These are phyloP conservation scores for Epirrhoe tristata DNA, from an alignment of 2,888 invertebrate genomes.

Conservation along the genomic window DNA sequence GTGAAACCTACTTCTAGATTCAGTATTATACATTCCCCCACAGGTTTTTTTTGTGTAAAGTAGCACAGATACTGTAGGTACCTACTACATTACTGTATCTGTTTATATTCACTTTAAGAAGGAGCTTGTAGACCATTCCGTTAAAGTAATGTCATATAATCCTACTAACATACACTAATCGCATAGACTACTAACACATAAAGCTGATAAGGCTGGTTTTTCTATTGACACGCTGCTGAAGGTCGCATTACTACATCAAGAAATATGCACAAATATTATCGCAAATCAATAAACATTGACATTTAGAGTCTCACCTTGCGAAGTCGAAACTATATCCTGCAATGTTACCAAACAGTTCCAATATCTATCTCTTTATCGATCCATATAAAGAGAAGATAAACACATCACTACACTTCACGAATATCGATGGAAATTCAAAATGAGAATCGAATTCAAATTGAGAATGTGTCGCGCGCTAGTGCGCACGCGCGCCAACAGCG, in stretches of 20 bases:
- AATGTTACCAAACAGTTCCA: slow-evolving; percentile 61
- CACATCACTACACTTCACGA: slow-evolving; percentile 62
- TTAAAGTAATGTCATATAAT: slow-evolving; percentile 23
- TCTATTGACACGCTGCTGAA: slow-evolving; percentile 40
- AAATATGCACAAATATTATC: slow-evolving; percentile 30
- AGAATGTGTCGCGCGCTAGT: slow-evolving; percentile 62
- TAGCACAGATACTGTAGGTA: background rate
- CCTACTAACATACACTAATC: slow-evolving; percentile 20
- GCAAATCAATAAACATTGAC: slow-evolving; percentile 29
- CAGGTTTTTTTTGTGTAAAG: background rate
- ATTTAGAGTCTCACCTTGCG: slow-evolving; percentile 50
- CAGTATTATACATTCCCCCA: background rate
- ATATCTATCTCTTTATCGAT: slow-evolving; percentile 73
- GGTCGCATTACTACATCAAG: slow-evolving; percentile 36
- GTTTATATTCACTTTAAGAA: slow-evolving; percentile 1
- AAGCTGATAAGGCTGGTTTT: slow-evolving; percentile 38
- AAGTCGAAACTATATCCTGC: slow-evolving; percentile 54
- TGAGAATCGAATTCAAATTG: slow-evolving; percentile 38
- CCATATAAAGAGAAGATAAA: slow-evolving; percentile 75
- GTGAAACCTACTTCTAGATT: background rate
- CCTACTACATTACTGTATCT: background rate
- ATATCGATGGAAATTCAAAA: slow-evolving; percentile 41
- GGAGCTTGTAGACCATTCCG: slow-evolving; percentile 17
- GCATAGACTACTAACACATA: slow-evolving; percentile 28
- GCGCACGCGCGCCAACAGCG: slow-evolving; percentile 71